Evolutionary conservation across 2,113 vertebrate species (phyloP).

Genomic region (Ophthalmolycus amberensis): DNA sequence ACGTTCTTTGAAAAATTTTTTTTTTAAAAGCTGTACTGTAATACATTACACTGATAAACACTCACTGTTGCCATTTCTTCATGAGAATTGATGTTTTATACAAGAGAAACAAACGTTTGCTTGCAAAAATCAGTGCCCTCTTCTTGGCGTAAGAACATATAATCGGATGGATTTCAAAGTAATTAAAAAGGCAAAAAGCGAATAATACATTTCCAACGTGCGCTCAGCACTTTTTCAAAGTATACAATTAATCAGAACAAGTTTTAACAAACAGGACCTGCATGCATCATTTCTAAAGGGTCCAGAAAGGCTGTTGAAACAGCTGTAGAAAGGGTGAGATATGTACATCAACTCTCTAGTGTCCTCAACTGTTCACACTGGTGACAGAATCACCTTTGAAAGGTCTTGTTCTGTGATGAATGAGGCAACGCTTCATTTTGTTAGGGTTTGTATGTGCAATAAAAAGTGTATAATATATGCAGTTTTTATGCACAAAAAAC

Average conservation of each 20-base stretch:
- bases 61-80: slow-evolving; percentile 87
- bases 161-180: slow-evolving; percentile 83
- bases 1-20: slow-evolving; percentile 81
- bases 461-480: slow-evolving; percentile 87
- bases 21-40: slow-evolving; percentile 83
- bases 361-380: slow-evolving; percentile 65
- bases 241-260: slow-evolving; percentile 84
- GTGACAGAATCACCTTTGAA: slow-evolving; percentile 63
- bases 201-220: slow-evolving; percentile 83
- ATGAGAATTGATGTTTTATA: slow-evolving; percentile 85
- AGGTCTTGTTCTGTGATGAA: slow-evolving; percentile 58
- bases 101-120: slow-evolving; percentile 80
- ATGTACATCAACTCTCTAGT: slow-evolving; percentile 81
- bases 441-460: slow-evolving; percentile 62
- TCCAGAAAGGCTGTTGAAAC: slow-evolving; percentile 73
- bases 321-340: slow-evolving; percentile 78
- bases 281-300: slow-evolving; percentile 81
- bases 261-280: slow-evolving; percentile 82
- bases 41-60: slow-evolving; percentile 92
- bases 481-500: slow-evolving; percentile 73
- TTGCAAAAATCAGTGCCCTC: slow-evolving; percentile 83
- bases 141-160: slow-evolving; percentile 71
- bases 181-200: slow-evolving; percentile 82
- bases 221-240: slow-evolving; percentile 76
- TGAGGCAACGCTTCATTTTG: slow-evolving; percentile 69